Base-by-base conservation (phyloP, 92 coral and sea anemone species). In the Phenganax subtilis region DNA sequence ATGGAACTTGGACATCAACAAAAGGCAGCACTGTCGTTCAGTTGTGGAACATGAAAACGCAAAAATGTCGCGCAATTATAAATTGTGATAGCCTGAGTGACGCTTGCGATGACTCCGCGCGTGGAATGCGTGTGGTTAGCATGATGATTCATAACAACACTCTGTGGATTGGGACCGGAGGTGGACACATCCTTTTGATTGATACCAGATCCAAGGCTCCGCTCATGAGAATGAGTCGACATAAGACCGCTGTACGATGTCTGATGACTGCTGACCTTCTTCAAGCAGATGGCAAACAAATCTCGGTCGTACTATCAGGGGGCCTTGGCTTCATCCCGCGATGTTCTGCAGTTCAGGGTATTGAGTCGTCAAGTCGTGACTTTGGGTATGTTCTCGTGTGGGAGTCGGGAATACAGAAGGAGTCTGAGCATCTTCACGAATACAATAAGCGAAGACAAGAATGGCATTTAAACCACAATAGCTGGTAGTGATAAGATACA, bases 281-380 rank as follows among this genome's bases (percentile, higher is more conserved):
- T 55, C 82, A 93, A 37, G 55, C 87, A 7, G 80, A 63, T 76
- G 89, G 91, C 6, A 90, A 88, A 59, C 88, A 88, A 14, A 70
- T 88, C 11, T 91, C 98, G 8, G 80, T 93, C 11, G 89, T 96
- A 61, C 81, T 96, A 81, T 87, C 97, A 0, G 99, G 99, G 11
- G 99, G 97, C 75, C 88, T 92, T 97, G 97, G 99, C 11, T 96
- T 92, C 73, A 75, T 92, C 64, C 90, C 87, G 78, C 82, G 99
- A 29, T 94, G 92, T 12, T 83, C 87, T 29, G 80, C 87, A 65
- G 80, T 80, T 17, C 75, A 85, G 47, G 47, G 47, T 5, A 37
- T 37, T 75, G 85, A 76, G 85, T 77, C 68, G 56, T 70, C 87
- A 6, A 89, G 88, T 28, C 75, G 72, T 12, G 96, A 92, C 51